Base-by-base conservation (phyloP, 2,113 vertebrate species). In the Muntiacus muntjak region DNA sequence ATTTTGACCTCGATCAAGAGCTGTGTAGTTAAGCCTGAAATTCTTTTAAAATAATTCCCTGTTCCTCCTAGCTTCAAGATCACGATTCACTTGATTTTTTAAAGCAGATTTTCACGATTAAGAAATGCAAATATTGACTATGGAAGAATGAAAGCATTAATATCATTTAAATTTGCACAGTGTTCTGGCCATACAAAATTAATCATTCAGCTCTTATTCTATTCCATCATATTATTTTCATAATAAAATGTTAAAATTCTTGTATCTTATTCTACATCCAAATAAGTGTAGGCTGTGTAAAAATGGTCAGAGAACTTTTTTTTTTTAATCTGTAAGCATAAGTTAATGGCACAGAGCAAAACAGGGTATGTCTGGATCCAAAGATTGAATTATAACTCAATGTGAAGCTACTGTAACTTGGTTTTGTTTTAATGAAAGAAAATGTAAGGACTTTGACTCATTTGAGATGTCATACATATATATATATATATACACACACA, bases 111-210 rank as follows among this genome's bases (percentile, higher is more conserved):
- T 97, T 97, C 74, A 96, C 64, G 91, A 97, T 94, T 96, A 97
- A 89, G 67, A 95, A 96, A 97, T 95, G 89, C 58, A 98, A 98
- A 98, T 97, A 98, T 97, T 96, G 93, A 94, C 91, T 94, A 94
- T 84, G 79, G 98, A 96, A 82, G 97, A 97, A 94, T 43, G 40
- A 95, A 97, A 87, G 89, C 74, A 96, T 91, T 98, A 96, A 94
- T 97, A 92, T 86, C 91, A 96, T 94, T 97, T 98, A 97, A 93
- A 97, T 98, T 97, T 96, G 33, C n/a, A 95, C 67, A 87, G 23
- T 89, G 84, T 93, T 96, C 95, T 93, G 57, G 19, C 45, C 74
- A 97, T 91, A 94, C 52, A 89, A 95, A 95, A 97, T 97, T 93
- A 98, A 97, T 93, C 94, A 98, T 93, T 91, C 54, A 87, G 78